phyloP scores from a whole-genome alignment of 2,113 vertebrate species.

The Scopus umbretta region DNA sequence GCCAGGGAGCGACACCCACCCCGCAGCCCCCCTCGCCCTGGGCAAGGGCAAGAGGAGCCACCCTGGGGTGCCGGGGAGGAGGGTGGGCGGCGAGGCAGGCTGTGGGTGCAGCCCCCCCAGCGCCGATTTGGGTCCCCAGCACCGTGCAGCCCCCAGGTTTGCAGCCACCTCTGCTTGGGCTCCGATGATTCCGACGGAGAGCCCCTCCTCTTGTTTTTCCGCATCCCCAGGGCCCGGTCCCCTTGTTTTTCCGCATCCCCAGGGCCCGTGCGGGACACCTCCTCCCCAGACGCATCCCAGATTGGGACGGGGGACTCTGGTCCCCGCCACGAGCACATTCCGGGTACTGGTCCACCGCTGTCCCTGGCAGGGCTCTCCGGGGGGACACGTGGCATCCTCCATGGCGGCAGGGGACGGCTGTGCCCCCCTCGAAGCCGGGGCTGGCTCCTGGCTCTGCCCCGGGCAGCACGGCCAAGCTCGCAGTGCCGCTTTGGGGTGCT shows the following conservation, averaged over 20 bases:
- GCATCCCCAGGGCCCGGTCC: no score
- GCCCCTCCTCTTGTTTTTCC: no score
- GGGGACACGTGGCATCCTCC: not conserved
- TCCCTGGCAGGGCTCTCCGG: not conserved
- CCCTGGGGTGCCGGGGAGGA: fast-evolving
- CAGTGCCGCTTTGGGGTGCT: not conserved
- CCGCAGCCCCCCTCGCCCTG: not conserved
- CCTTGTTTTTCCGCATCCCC: no score
- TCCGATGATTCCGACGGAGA: fast-evolving
- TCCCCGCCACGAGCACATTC: fast-evolving
- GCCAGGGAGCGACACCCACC: not conserved
- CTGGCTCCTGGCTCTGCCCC: not conserved
- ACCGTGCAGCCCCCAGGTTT: not conserved
- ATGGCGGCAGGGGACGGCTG: not conserved
- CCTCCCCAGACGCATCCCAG: fast-evolving
- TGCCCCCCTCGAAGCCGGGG: not conserved
- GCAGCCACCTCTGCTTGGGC: not conserved
- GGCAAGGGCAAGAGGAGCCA: not conserved
- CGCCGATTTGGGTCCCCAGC: not conserved
- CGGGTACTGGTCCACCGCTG: not conserved
- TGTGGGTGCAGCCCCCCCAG: no score
- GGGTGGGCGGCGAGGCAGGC: not conserved
- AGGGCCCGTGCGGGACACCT: fast-evolving
- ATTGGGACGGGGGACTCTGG: not conserved
- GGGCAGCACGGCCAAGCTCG: not conserved